Evolutionary conservation across 2,113 vertebrate species (phyloP).

Genomic region (Lanius ludovicianus): DNA sequence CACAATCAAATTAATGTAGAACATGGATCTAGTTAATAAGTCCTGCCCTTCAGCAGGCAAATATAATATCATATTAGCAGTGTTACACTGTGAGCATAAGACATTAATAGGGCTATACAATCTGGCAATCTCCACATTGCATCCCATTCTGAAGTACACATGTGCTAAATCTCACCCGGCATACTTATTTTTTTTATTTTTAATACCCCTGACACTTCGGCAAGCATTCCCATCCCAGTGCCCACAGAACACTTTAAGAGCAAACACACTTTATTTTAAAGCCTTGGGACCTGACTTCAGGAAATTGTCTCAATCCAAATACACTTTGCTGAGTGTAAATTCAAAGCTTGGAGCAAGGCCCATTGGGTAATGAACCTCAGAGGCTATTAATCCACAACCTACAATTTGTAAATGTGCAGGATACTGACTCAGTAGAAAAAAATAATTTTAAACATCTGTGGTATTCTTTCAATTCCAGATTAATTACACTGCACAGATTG

Average conservation of each 20-base stretch:
- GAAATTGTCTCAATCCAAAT: conserved; percentile 55
- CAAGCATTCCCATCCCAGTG: neutral
- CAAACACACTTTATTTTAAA: conserved; percentile 40
- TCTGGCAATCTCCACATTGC: neutral
- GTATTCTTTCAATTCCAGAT: conserved; percentile 79
- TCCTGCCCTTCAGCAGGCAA: neutral
- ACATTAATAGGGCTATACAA: neutral
- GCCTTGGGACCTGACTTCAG: conserved; percentile 15
- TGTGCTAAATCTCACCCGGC: neutral
- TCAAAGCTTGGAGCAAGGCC: conserved; percentile 62
- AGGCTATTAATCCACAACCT: conserved; percentile 72
- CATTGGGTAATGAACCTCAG: conserved; percentile 52
- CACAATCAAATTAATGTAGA: neutral
- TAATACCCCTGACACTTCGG: neutral
- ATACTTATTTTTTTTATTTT: neutral
- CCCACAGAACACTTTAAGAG: neutral
- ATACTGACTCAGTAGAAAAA: conserved; percentile 75
- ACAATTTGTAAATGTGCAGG: conserved; percentile 76
- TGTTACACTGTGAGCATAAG: neutral
- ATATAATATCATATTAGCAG: neutral
- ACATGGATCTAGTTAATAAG: neutral
- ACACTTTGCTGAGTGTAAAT: conserved; percentile 55
- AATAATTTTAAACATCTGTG: conserved; percentile 84
- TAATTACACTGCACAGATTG: conserved; percentile 75
- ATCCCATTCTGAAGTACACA: neutral